These are phyloP conservation scores for Leuctra nigra DNA, from an alignment of 2,888 invertebrate species.

Conservation along the genomic window DNA sequence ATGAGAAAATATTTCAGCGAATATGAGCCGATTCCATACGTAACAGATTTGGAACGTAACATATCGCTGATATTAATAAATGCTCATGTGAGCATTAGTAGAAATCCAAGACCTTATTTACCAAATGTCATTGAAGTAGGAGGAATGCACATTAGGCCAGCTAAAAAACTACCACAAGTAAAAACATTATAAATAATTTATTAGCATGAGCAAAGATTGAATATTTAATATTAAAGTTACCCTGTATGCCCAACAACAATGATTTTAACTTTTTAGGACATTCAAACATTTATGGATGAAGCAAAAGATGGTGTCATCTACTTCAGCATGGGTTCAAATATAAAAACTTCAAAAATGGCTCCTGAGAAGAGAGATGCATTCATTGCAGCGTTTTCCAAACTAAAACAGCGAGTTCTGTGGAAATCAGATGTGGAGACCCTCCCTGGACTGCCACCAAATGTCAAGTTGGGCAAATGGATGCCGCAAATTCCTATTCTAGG, in stretches of 20 bases:
- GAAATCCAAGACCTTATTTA: constrained; percentile 39
- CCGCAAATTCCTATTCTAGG: constrained; percentile 34
- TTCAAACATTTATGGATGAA: no score
- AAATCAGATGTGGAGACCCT: constrained; percentile 33
- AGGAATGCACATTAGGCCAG: constrained; percentile 34
- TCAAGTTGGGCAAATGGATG: constrained; percentile 34
- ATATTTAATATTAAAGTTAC: no score
- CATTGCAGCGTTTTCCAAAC: constrained; percentile 31
- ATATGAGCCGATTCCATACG: background rate
- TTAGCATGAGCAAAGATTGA: no score
- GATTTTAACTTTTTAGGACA: no score
- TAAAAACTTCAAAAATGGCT: constrained; percentile 30
- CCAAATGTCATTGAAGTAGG: constrained; percentile 36
- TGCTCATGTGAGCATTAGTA: constrained; percentile 34
- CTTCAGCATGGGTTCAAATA: no score
- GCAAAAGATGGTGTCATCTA: no score
- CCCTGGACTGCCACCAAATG: constrained; percentile 32
- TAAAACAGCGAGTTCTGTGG: constrained; percentile 35
- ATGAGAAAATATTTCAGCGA: constrained; percentile 10
- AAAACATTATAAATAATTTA: no score
- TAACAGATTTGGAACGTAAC: background rate
- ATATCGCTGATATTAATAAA: constrained; percentile 33
- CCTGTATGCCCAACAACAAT: no score
- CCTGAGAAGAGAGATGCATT: constrained; percentile 29
- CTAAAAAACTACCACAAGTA: constrained; percentile 32